Base-by-base conservation (phyloP, 2,113 vertebrate genomes). In the Panurus biarmicus region DNA sequence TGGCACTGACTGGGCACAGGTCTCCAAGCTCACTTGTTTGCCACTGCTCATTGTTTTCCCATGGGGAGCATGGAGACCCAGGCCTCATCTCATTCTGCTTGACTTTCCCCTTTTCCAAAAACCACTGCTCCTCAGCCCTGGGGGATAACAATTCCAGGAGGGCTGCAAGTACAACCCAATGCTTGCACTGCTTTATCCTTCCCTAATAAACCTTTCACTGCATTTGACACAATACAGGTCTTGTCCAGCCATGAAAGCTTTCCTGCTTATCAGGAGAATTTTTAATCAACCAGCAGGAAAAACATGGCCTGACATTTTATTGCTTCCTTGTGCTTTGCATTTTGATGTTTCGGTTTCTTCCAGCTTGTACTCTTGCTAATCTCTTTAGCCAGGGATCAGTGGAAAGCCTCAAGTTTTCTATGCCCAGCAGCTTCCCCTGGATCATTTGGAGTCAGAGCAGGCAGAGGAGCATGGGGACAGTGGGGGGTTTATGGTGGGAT, bases 261-360 rank as follows among this genome's bases (percentile, higher is more conserved):
- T 95, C 96, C 76, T 96, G 95, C 96, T 96, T 91, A 90, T 82
- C 58, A 90, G 84, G 54, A 93, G 44, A 90, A 93, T 61, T 96
- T 95, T 95, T 94, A 91, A 94, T 72, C 90, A 78, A 90, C 44
- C 56, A 50, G 71, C 90, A 89, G 73, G 29, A 23, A 94, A 94
- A 94, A 75, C 76, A 87, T 1, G 20, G 78, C 65, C 65, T 73
- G 77, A 88, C 77, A 64, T 87, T 96, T 81, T 86, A 95, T 96
- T 77, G 61, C 92, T 96, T 96, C 61, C 93, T 96, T 69, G 74
- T 2, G 11, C 83, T 90, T 71, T 36, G 65, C 57, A 82, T 93
- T 81, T 47, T 90, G 51, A 91, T 57, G 79, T 47, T 23, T 76
- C 2, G 0, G 67, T 81, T 85, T 85, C 58, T 71, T 65, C 80